A percentile compares a stretch with the other conserved stretches of the same genome.
These are phyloP conservation scores for Tauraco erythrolophus DNA, from an alignment of 2,113 vertebrate species.

Conservation along the genomic window DNA sequence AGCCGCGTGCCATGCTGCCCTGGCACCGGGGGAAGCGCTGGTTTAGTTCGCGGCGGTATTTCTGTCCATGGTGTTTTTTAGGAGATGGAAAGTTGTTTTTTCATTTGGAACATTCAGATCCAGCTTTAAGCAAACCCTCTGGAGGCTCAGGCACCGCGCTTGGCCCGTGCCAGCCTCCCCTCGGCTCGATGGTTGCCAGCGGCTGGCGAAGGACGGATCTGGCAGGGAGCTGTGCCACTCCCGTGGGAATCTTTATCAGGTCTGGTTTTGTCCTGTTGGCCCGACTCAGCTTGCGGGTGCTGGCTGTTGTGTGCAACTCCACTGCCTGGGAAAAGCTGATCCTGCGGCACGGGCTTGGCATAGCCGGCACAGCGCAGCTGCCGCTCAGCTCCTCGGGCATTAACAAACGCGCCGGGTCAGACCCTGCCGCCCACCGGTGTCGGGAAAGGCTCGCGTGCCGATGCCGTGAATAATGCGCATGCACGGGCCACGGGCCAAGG, in stretches of 20 bases:
- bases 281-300: background rate
- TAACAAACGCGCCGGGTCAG: rapidly evolving
- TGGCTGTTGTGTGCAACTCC: background rate
- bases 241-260: background rate
- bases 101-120: background rate
- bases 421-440: background rate
- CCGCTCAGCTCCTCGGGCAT: background rate
- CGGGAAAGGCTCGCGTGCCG: background rate
- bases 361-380: rapidly evolving
- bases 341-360: rapidly evolving
- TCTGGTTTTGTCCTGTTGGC: background rate
- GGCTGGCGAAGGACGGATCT: background rate
- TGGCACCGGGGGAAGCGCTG: background rate
- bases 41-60: rapidly evolving
- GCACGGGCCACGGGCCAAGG: background rate
- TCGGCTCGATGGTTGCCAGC: background rate
- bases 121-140: rapidly evolving
- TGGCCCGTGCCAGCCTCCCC: background rate
- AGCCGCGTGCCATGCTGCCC: rapidly evolving
- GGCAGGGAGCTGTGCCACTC: background rate
- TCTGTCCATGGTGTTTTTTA: background rate
- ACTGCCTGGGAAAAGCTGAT: rapidly evolving
- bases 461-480: background rate
- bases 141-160: background rate
- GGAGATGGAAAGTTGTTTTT: background rate